phyloP scores from a whole-genome alignment of 2,113 vertebrate species.

The Eleginops maclovinus region DNA sequence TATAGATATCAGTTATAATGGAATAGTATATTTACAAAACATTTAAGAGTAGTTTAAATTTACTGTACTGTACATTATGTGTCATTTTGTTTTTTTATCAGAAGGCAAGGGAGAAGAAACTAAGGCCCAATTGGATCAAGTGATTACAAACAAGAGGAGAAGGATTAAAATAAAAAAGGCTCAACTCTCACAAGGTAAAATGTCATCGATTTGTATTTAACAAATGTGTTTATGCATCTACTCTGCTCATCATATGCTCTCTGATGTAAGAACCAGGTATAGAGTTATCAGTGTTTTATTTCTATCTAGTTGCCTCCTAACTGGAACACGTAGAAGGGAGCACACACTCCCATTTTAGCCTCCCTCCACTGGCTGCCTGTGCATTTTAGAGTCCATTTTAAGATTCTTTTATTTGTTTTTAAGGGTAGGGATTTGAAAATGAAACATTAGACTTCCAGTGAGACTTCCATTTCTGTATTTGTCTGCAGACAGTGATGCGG shows the following conservation, averaged over 20 bases:
- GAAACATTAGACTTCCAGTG: not conserved
- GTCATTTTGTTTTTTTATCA: not conserved
- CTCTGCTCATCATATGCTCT: not conserved
- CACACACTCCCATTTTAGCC: no score
- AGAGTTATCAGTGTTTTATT: no score
- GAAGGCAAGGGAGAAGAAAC: not conserved
- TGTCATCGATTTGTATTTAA: not conserved
- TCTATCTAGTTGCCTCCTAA: no score
- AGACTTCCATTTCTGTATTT: not conserved
- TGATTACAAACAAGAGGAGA: not conserved
- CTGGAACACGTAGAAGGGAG: no score
- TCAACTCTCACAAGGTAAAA: slow-evolving; percentile 18
- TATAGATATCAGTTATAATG: not conserved
- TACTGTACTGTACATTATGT: no score
- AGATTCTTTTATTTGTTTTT: no score
- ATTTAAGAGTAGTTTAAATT: not conserved
- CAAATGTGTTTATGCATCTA: not conserved
- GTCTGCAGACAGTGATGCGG: not conserved
- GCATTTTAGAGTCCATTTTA: no score
- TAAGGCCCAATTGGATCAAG: not conserved
- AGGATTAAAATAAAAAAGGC: not conserved
- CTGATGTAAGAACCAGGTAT: not conserved
- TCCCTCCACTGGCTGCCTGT: no score
- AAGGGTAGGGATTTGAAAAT: no score
- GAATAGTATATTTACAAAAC: not conserved